Conservation (phyloP, 2,113 vertebrate genomes). For the Scolopax mira region DNA sequence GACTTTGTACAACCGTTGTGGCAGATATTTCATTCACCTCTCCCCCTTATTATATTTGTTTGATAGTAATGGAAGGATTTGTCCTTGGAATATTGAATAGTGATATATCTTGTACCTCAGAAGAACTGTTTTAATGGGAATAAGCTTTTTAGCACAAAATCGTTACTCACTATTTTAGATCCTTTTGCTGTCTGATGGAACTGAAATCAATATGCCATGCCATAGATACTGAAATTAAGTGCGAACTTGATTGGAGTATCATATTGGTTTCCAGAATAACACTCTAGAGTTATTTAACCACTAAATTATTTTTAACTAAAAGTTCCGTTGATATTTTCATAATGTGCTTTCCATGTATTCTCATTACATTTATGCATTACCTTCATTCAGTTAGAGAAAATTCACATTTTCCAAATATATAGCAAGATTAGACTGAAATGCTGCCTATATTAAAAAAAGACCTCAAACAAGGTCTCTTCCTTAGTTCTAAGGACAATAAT, state of each 20-base stretch:
- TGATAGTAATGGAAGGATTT: background rate
- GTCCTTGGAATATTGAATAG: background rate
- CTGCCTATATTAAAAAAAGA: background rate
- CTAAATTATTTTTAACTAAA: background rate
- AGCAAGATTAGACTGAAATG: background rate
- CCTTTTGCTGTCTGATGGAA: background rate
- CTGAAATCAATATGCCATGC: constrained; percentile 21
- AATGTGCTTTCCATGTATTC: background rate
- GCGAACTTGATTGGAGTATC: background rate
- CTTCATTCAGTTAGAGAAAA: background rate
- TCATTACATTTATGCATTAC: background rate
- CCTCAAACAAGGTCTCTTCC: background rate
- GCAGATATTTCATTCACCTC: background rate
- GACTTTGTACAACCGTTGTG: background rate
- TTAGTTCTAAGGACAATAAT: background rate
- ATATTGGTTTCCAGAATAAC: background rate
- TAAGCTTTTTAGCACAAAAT: constrained; percentile 32
- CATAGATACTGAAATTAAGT: constrained; percentile 7
- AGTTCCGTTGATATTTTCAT: background rate
- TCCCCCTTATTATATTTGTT: background rate
- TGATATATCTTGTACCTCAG: background rate
- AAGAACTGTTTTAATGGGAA: background rate
- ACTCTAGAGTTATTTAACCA: background rate
- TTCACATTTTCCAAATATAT: background rate
- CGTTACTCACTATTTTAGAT: constrained; percentile 11